Evolutionary conservation across 2,113 vertebrate genomes (phyloP).

Genomic region (Gorsachius goisagi): DNA sequence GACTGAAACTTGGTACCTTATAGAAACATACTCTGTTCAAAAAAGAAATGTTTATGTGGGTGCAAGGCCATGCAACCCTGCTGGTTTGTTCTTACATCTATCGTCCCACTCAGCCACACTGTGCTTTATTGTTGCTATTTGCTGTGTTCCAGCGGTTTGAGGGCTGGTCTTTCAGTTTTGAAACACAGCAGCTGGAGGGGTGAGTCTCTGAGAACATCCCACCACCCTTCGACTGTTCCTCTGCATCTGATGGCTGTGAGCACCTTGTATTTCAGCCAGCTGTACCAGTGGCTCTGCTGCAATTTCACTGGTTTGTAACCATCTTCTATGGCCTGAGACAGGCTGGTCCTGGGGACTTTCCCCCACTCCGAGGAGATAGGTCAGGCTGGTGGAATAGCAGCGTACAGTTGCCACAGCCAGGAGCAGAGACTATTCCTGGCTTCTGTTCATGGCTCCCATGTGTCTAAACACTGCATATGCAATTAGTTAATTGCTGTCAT

Average conservation of each 20-base stretch:
- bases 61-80: not conserved
- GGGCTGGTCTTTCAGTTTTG: not conserved
- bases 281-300: not conserved
- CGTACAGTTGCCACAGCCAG: rapidly evolving
- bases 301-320: not conserved
- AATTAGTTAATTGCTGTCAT: not conserved
- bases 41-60: not conserved
- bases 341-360: not conserved
- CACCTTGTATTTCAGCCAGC: not conserved
- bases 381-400: not conserved
- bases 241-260: not conserved
- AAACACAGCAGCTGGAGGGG: rapidly evolving
- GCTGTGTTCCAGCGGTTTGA: not conserved
- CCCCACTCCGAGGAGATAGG: not conserved
- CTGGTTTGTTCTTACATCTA: not conserved
- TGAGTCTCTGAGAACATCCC: not conserved
- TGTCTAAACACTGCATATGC: rapidly evolving
- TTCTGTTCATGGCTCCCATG: rapidly evolving
- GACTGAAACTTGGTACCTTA: not conserved
- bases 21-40: rapidly evolving
- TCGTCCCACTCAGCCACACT: not conserved
- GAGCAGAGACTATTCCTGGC: not conserved
- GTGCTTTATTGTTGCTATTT: not conserved
- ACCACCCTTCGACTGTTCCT: rapidly evolving
- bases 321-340: not conserved